phyloP scores from a whole-genome alignment of 2,797 vertebrate species.

The Distichodus sexfasciatus region DNA sequence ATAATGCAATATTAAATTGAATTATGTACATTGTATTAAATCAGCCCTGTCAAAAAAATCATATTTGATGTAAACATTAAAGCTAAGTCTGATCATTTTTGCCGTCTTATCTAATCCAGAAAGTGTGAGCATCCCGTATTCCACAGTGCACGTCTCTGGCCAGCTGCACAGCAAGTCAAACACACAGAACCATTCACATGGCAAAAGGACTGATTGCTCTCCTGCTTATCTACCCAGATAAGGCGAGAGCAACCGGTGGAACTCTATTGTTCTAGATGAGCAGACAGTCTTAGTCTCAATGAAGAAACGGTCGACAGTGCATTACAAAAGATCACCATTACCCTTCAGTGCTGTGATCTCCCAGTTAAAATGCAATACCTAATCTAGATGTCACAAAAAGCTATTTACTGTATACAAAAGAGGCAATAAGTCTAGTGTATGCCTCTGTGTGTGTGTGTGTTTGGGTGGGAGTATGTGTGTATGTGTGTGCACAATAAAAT shows the following conservation, averaged over 20 bases:
- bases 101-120: background rate
- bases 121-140: background rate
- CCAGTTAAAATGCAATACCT: background rate
- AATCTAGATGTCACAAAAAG: too few relatives aligned
- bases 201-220: background rate
- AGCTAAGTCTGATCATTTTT: background rate
- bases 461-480: background rate
- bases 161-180: background rate
- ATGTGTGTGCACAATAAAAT: background rate
- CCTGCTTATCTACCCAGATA: background rate
- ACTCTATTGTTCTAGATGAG: background rate
- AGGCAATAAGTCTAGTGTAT: background rate
- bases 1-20: too few relatives aligned
- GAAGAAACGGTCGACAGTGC: background rate
- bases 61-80: too few relatives aligned
- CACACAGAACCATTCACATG: background rate
- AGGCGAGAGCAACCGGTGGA: constrained; percentile 4
- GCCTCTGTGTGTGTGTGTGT: background rate
- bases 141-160: background rate
- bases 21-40: too few relatives aligned
- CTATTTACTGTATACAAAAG: too few relatives aligned
- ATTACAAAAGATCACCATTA: background rate
- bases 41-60: too few relatives aligned
- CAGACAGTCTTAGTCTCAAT: background rate
- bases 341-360: background rate